A percentile compares a stretch with the other conserved stretches of the same genome.
Evolutionary conservation across 64 coral and sea anemone genomes (phyloP).

Genomic region (Montipora capricornis): DNA sequence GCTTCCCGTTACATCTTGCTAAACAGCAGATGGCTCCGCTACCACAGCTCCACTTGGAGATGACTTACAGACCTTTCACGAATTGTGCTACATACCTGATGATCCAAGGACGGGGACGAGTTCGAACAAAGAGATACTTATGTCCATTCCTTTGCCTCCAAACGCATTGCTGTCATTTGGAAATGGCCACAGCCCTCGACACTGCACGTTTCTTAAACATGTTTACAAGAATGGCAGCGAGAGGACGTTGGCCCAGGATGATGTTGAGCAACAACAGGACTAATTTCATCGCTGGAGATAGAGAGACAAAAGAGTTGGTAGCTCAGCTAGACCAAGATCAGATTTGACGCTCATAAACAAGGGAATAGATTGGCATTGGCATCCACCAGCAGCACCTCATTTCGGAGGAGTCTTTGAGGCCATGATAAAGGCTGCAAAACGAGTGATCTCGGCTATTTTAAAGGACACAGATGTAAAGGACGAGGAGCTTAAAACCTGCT

Average conservation of each 20-base stretch:
- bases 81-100: not conserved
- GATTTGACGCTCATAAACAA: too few relatives aligned
- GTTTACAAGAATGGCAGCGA: conserved; percentile 53
- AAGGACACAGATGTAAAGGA: too few relatives aligned
- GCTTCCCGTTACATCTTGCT: not conserved
- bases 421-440: too few relatives aligned
- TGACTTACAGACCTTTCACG: conserved; percentile 20
- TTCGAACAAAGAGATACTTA: conserved; percentile 52
- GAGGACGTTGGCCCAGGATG: conserved; percentile 32
- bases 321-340: too few relatives aligned
- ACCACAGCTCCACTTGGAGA: conserved; percentile 31
- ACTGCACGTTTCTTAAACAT: conserved; percentile 27
- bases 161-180: not conserved
- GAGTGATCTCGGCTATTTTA: too few relatives aligned
- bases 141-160: conserved; percentile 51
- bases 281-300: too few relatives aligned
- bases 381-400: too few relatives aligned
- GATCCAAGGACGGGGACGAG: conserved; percentile 42
- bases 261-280: too few relatives aligned
- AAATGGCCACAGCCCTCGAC: conserved; percentile 35
- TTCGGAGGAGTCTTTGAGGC: too few relatives aligned
- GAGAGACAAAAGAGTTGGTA: too few relatives aligned
- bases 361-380: too few relatives aligned
- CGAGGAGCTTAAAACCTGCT: too few relatives aligned
- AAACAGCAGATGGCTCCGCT: conserved; percentile 50